phyloP scores from a whole-genome alignment of 2,888 invertebrate species.

The Theodoxus fluviatilis region DNA sequence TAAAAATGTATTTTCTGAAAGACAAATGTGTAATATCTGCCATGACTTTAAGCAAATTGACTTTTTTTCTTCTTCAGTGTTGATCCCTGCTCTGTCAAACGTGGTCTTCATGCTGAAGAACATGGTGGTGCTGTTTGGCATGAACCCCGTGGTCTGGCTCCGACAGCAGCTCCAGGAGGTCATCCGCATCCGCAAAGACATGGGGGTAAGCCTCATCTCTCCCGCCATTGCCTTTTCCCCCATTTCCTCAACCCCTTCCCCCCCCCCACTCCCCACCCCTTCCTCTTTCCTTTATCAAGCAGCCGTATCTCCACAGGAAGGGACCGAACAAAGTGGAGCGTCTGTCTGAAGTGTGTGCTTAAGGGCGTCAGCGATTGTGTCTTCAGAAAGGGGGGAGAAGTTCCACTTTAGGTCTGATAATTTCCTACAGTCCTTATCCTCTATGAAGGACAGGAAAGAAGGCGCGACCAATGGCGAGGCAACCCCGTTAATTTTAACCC shows the following conservation, averaged over 20 bases:
- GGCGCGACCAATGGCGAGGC: no score
- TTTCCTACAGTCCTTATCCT: no score
- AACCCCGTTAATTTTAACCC: no score
- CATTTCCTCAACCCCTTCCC: no score
- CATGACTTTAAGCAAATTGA: background rate
- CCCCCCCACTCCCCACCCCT: no score
- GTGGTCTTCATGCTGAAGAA: slow-evolving; percentile 55
- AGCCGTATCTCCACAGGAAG: background rate
- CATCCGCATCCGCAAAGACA: slow-evolving; percentile 43
- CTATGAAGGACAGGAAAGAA: no score
- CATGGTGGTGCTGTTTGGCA: slow-evolving; percentile 50
- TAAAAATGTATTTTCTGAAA: no score
- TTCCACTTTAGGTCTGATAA: no score
- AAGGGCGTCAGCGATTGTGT: no score
- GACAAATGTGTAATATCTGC: background rate
- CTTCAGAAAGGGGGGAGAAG: no score
- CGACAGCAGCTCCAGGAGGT: slow-evolving; percentile 47
- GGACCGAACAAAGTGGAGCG: background rate
- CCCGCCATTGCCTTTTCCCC: background rate
- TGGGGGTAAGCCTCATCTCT: slow-evolving; percentile 50
- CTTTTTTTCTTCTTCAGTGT: slow-evolving; percentile 42
- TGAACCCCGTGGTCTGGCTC: slow-evolving; percentile 55
- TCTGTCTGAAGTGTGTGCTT: no score
- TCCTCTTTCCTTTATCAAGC: background rate
- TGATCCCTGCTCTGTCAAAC: slow-evolving; percentile 46